Percentiles rank a stretch among this genome's conserved stretches.
Evolutionary conservation across 2,113 vertebrate species (phyloP).

Genomic region (Trematocara variabile): DNA sequence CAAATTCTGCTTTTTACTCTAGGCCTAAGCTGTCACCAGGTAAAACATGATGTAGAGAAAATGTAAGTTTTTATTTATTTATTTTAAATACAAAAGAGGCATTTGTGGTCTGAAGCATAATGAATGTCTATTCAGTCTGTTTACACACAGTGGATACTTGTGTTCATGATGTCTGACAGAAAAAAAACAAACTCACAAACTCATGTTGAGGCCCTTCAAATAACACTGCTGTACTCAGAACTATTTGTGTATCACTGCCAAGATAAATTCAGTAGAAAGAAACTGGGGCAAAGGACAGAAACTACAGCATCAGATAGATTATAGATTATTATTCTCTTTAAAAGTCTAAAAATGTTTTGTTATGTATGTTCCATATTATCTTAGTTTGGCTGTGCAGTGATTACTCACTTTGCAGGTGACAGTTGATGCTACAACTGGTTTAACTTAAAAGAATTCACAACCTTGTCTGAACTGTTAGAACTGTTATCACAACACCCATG

Average conservation of each 20-base stretch:
- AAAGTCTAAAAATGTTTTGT: not conserved
- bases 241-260: not conserved
- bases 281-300: slow-evolving; percentile 7
- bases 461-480: not conserved
- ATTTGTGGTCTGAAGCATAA: not conserved
- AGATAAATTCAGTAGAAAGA: not conserved
- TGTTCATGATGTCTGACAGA: not conserved
- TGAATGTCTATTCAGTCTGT: not conserved
- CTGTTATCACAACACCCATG: not conserved
- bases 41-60: not conserved
- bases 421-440: not conserved
- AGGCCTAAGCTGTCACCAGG: not conserved
- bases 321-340: not conserved
- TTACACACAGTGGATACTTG: not conserved
- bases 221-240: slow-evolving; percentile 21
- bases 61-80: not conserved
- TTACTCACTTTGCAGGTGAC: not conserved
- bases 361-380: not conserved
- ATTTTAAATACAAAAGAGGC: not conserved
- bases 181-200: not conserved
- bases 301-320: not conserved
- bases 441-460: not conserved
- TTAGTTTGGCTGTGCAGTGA: not conserved
- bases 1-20: not conserved
- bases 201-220: not conserved